These are phyloP conservation scores for Ceratina australensis DNA, from an alignment of 1,140 invertebrate species.

Conservation along the genomic window DNA sequence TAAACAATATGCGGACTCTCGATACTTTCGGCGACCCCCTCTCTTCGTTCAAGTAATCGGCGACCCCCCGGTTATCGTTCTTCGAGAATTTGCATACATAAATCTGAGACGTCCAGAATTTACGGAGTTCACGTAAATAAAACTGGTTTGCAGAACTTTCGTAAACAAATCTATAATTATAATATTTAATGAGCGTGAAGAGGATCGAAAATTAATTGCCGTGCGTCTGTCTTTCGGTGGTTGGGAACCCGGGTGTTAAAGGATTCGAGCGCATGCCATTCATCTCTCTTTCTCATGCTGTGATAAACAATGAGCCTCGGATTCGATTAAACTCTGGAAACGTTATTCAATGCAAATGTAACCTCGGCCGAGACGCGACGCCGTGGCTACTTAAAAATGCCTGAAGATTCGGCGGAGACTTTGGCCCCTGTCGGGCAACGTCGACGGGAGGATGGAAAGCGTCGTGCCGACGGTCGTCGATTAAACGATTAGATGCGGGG, in stretches of 20 bases:
- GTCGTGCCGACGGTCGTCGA: neutral
- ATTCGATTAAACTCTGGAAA: conserved; percentile 14
- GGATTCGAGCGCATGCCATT: neutral
- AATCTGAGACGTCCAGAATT: too few relatives aligned
- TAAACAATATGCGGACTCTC: too few relatives aligned
- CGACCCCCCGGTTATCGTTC: too few relatives aligned
- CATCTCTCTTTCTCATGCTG: conserved; percentile 4
- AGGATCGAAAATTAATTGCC: neutral
- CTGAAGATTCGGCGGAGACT: neutral
- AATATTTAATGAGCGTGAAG: too few relatives aligned
- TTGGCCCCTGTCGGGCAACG: too few relatives aligned
- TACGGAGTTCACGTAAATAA: too few relatives aligned
- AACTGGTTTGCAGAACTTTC: too few relatives aligned
- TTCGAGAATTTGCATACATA: too few relatives aligned
- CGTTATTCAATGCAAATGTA: conserved; percentile 42
- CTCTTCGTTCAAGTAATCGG: too few relatives aligned
- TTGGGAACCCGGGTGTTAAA: neutral
- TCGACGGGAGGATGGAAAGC: too few relatives aligned
- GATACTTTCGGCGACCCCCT: too few relatives aligned
- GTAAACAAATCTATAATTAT: too few relatives aligned
- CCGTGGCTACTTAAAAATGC: neutral
- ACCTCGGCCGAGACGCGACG: conserved; percentile 18
- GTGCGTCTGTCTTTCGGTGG: neutral
- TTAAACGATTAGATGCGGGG: neutral
- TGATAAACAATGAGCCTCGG: conserved; percentile 19